Evolutionary conservation across 2,113 vertebrate species (phyloP), one percentile per base, ranked within the genome.

Genomic region (Electrona antarctica): DNA sequence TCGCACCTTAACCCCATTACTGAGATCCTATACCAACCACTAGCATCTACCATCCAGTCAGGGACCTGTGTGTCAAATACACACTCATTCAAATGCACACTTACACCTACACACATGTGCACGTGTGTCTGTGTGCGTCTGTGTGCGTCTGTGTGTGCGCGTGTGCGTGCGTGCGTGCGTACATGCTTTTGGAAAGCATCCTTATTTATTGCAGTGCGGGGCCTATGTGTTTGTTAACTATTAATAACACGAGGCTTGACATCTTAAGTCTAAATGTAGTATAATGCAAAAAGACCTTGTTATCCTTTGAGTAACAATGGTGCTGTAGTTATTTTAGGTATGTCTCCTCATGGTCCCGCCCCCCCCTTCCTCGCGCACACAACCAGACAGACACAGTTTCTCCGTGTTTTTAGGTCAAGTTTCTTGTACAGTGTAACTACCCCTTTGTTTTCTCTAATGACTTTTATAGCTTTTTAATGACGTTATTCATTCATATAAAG

Each of bases 1-100:
- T 91, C 87, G 57, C 74, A 78, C 71, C 78, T 82, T 87, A 89
- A 89, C 89, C 85, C 83, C 81, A 81, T 87, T 92, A 85, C 78
- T 60, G 66, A 51, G 48, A 85, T 71, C 69, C 48, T 73, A 76
- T 73, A 76, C 65, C 33, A 62, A 63, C 69, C 77, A 82, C 67
- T 9, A 80, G 48, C 71, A 87, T 73, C 46, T 6, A 85, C 21
- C 48, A 65, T 13, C 15, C 5, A 54, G 80, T 76, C 67, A 67
- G 63, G 52, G 56, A 13, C 48, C 64, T 28, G 41, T n/a, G 60
- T 64, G 71, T 60, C 54, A 78, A 59, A 73, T 7, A 72, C 46
- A 69, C 64, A 60, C 14, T 47, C 10, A 50, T n/a, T 50, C 11
- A 12, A 21, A 46, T 28, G 14, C 21, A 77, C 67, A 77, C 67